Evolutionary conservation across 2,113 vertebrate species (phyloP).

Genomic region (Tragulus kanchil): DNA sequence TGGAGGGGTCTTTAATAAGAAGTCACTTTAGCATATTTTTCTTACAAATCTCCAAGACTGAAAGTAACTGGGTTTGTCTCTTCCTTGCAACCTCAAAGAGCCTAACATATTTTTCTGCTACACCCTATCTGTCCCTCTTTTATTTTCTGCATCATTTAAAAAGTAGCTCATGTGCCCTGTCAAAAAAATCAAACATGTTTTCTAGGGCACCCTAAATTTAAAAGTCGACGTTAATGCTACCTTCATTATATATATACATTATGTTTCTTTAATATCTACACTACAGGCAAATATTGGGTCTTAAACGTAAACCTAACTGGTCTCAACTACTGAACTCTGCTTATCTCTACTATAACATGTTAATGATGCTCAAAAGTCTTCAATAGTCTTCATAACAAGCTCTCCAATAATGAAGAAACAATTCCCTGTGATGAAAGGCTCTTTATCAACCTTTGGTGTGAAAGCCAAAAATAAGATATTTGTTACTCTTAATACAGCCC

Average conservation of each 20-base stretch:
- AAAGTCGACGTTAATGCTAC: not conserved
- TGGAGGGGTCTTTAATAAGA: not conserved
- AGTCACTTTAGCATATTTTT: not conserved
- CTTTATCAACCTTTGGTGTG: not conserved
- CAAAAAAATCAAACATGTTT: not conserved
- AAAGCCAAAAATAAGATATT: not conserved
- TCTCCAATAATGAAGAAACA: not conserved
- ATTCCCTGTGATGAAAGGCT: not conserved
- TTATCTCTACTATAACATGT: not conserved
- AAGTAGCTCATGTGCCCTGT: not conserved
- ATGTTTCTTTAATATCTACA: not conserved
- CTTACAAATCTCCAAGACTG: not conserved
- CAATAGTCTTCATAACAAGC: not conserved
- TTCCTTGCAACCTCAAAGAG: not conserved
- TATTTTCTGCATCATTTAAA: constrained; percentile 11
- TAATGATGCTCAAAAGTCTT: not conserved
- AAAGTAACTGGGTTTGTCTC: not conserved
- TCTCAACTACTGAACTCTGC: not conserved
- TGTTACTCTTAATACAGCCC: not conserved
- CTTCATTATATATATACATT: not conserved
- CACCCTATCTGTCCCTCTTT: not conserved
- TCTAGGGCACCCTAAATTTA: not conserved
- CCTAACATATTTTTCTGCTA: not conserved
- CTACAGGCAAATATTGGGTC: not conserved
- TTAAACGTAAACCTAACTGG: not conserved